These are phyloP conservation scores for Copidosoma floridanum DNA, from an alignment of 1,140 invertebrate genomes.

Conservation along the genomic window DNA sequence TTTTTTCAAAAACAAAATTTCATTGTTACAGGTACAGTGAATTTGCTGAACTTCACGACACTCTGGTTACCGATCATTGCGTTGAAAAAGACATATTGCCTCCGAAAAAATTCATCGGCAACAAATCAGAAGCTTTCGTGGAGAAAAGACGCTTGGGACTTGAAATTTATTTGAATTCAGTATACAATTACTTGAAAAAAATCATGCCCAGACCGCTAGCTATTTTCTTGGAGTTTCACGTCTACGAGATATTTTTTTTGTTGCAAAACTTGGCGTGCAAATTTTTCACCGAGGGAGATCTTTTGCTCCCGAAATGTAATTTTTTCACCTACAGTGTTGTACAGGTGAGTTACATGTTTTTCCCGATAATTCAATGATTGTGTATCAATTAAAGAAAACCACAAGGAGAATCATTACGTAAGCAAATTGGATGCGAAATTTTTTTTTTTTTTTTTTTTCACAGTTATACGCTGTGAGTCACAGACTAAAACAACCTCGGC, in stretches of 20 bases:
- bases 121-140: constrained; percentile 78
- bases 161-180: constrained; percentile 76
- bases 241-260: constrained; percentile 80
- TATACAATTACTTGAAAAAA: constrained; percentile 71
- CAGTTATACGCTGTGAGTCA: constrained; percentile 86
- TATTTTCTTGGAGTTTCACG: constrained; percentile 76
- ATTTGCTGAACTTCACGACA: constrained; percentile 84
- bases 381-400: constrained; percentile 1
- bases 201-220: constrained; percentile 75
- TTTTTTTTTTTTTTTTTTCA: too few species aligned
- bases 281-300: constrained; percentile 70
- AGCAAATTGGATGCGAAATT: too few species aligned
- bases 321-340: constrained; percentile 69
- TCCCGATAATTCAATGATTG: not conserved
- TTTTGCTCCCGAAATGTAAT: constrained; percentile 61
- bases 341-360: constrained; percentile 61
- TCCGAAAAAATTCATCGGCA: constrained; percentile 85
- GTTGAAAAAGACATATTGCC: constrained; percentile 82
- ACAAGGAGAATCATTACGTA: not conserved
- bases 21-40: constrained; percentile 70
- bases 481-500: constrained; percentile 81
- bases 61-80: constrained; percentile 73
- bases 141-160: constrained; percentile 77
- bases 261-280: constrained; percentile 74
- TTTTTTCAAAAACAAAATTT: not conserved